phyloP scores from a whole-genome alignment of 2,888 invertebrate genomes.

The Resseliella maxima region DNA sequence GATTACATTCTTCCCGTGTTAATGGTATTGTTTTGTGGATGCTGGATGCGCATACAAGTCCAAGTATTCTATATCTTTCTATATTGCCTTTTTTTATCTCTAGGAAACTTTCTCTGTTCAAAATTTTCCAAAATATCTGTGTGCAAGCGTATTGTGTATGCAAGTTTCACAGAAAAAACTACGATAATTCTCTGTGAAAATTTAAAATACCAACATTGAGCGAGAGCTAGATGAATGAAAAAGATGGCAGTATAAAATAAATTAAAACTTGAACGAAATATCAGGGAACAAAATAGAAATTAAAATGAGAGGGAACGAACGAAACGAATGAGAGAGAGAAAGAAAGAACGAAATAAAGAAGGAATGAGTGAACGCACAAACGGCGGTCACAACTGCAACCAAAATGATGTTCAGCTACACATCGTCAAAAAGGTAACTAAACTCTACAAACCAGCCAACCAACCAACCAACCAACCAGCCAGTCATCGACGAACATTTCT shows the following conservation, averaged over 20 bases:
- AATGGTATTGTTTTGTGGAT: conserved; percentile 21
- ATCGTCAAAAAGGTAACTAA: conserved; percentile 52
- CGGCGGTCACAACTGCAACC: not conserved
- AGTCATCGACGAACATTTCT: not conserved
- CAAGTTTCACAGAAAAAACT: not conserved
- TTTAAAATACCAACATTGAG: not conserved
- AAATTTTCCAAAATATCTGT: not conserved
- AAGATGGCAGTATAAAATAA: not conserved
- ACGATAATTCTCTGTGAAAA: not conserved
- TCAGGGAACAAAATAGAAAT: conserved; percentile 51
- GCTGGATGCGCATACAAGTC: not conserved
- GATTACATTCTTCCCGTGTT: not conserved
- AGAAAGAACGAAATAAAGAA: not conserved
- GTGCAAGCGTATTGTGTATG: not conserved
- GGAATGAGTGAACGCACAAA: no score
- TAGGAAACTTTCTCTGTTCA: not conserved
- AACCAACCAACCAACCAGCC: not conserved
- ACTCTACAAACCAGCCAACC: not conserved
- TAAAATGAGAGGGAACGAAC: not conserved
- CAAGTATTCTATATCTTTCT: not conserved
- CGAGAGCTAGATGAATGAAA: not conserved
- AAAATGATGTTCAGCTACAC: conserved; percentile 14
- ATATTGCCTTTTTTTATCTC: not conserved
- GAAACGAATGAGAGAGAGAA: not conserved
- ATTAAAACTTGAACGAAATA: conserved; percentile 11